Percentiles rank a stretch among this genome's conserved stretches.
Conservation (phyloP, 2,888 invertebrate genomes). For the Orthosia gracilis region DNA sequence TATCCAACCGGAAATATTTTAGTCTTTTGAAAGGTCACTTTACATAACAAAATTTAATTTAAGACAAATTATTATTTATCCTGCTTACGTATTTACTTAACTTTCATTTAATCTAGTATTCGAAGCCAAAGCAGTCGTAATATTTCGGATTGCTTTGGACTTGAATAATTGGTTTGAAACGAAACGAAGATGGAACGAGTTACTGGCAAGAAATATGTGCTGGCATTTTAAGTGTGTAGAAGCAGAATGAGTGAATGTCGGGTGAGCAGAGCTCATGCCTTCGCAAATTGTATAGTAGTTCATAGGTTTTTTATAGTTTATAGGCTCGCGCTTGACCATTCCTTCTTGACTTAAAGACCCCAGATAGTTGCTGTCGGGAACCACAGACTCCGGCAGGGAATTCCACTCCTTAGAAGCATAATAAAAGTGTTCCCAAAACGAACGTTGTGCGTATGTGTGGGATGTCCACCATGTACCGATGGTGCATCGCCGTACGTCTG, state of each 20-base stretch:
- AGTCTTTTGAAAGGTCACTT: conserved; percentile 2
- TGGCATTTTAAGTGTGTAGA: conserved; percentile 34
- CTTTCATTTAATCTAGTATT: conserved; percentile 18
- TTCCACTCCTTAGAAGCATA: no score
- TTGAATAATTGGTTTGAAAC: conserved; percentile 47
- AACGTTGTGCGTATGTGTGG: no score
- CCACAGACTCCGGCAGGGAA: no score
- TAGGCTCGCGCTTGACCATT: no score
- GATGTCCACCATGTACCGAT: no score
- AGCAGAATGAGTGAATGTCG: neutral
- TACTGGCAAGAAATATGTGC: conserved; percentile 34
- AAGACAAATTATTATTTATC: neutral
- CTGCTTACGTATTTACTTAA: conserved; percentile 19
- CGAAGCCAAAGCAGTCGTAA: conserved; percentile 21
- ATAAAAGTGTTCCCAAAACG: no score
- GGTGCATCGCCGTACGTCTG: no score
- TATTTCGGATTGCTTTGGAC: conserved; percentile 35
- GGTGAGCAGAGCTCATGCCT: neutral
- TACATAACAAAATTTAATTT: neutral
- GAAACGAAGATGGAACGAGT: conserved; percentile 46
- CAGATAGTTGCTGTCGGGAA: no score
- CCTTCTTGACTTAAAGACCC: no score
- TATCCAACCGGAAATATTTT: neutral
- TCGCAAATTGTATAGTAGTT: neutral
- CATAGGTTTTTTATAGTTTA: no score